Base-by-base conservation (phyloP, 2,797 vertebrate genomes). In the Gambelia wislizenii region DNA sequence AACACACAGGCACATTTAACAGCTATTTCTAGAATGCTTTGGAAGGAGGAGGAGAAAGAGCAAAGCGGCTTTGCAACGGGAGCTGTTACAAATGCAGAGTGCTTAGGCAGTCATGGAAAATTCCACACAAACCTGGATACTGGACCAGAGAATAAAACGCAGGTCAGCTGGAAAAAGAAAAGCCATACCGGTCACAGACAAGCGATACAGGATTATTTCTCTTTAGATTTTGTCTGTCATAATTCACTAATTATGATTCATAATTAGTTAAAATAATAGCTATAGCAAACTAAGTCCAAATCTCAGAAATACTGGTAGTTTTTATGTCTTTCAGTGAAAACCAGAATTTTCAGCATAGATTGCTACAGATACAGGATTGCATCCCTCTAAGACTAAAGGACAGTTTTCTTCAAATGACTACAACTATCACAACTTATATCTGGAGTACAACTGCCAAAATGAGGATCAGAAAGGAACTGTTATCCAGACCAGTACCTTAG, bases 71-170 rank as follows among this genome's bases (percentile, higher is more conserved):
- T 95, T 95, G 90, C 95, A 93, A 96, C 36, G 91, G 89, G 92
- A 94, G 96, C 91, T 92, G 91, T 91, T 94, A 94, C 94, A 95
- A 94, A 93, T n/a, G 86, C 91, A 89, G 92, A 94, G 91, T 92
- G 95, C 94, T 93, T 77, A 95, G 94, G 92, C 95, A 96, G 96
- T 94, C 95, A 96, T 96, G 96, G 97, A 97, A 97, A 97, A 97
- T 97, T 97, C 97, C 97, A 97, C 94, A 89, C 91, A 95, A 95
- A 96, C 93, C 95, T 92, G 92, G 94, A 95, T 93, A 95, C 95
- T 94, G 89, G 78, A 92, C 89, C 93, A 95, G 91, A 90, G 90
- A 92, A 94, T 12, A 42, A 93, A 92, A 92, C 1, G 61, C 92
- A 87, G 92, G 92, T 93, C 67, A 76, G 90, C 94, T 86, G 80